Evolutionary conservation across 1,140 invertebrate genomes (phyloP), one percentile per base, ranked within the genome.

Genomic region (Ganaspis sp.): DNA sequence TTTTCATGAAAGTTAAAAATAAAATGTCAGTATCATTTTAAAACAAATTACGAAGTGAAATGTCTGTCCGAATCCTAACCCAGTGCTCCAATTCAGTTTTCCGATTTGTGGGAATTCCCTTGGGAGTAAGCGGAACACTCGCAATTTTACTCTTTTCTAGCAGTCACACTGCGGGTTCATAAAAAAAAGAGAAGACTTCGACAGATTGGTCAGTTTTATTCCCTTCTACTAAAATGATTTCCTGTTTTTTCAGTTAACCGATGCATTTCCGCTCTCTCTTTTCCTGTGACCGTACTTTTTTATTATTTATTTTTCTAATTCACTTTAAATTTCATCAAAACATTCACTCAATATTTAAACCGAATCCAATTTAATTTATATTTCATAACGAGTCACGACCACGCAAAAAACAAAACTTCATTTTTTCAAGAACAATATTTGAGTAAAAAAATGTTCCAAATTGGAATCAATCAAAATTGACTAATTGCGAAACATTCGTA

Each of bases 11-110:
- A 64, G 12, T 34, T 5, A 26, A 29, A 29, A 64, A 64, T 34
- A 29, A 64, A 64, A 64, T 29, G 26, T 6, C 12, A 29, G 58
- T 29, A 29, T 64, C 12, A 29, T 64, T 29, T 29, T 26, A 29
- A 4, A 29, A 29, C 15, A 4, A 26, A 64, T 64, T 64, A 64
- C 11, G 26, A 26, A 58, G 54, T 58, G 21, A 58, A 58, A 21
- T 58, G 12, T 58, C 58, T 64, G 12, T 64, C 15, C 26, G 58
- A 64, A 64, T 29, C 45, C 58, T 64, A 64, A 64, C 58, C 58
- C 58, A 29, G 12, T 64, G 58, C 58, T 64, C 58, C 58, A 64
- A 64, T 64, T 64, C 11, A 64, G 58, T 64, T 64, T 64, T 29
- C 23, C 58, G 58, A 64, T 64, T 64, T 26, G 23, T 29, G 58